phyloP scores from a whole-genome alignment of 1,140 invertebrate species.

The Ceratosolen fusciceps region DNA sequence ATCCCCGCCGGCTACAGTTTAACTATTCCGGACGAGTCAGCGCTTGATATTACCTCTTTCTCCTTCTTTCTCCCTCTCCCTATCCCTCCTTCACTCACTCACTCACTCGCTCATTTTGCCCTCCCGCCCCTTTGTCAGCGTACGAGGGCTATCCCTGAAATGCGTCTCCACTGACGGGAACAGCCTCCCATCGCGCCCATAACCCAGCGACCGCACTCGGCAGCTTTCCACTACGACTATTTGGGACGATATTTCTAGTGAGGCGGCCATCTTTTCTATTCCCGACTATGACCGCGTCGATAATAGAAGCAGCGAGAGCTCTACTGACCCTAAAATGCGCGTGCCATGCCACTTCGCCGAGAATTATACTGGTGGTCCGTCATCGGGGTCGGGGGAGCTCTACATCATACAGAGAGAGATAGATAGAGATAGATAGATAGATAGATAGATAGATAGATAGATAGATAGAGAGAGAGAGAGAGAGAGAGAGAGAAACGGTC shows the following conservation, averaged over 20 bases:
- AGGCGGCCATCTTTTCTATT: constrained; percentile 53
- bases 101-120: not conserved
- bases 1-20: constrained; percentile 52
- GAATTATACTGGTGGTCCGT: constrained; percentile 40
- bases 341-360: constrained; percentile 37
- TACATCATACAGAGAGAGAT: too few relatives aligned
- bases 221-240: constrained; percentile 24
- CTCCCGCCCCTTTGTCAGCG: too few relatives aligned
- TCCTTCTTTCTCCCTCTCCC: not conserved
- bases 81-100: not conserved
- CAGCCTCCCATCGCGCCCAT: not conserved
- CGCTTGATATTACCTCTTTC: too few relatives aligned
- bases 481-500: not conserved
- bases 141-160: not conserved
- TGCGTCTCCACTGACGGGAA: not conserved
- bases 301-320: constrained; percentile 56
- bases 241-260: constrained; percentile 48
- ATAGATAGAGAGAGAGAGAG: too few relatives aligned
- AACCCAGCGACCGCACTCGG: not conserved
- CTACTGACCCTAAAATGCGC: constrained; percentile 56
- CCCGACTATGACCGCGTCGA: constrained; percentile 53
- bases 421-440: too few relatives aligned
- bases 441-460: too few relatives aligned
- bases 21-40: constrained; percentile 19
- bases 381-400: too few relatives aligned